phyloP scores from a whole-genome alignment of 1,140 invertebrate species.

The Trichoplusia ni region DNA sequence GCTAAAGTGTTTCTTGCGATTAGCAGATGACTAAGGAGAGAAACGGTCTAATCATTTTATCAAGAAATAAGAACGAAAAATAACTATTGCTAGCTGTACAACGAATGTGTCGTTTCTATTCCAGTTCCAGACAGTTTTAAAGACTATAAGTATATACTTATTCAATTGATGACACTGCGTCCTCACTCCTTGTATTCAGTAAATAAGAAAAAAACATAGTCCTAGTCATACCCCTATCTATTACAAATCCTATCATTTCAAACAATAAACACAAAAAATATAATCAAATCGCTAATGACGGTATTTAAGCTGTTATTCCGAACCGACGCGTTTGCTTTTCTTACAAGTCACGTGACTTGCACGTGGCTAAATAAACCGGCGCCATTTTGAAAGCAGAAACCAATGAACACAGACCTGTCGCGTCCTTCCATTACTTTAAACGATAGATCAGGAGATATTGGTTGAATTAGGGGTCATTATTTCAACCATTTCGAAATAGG shows the following conservation, averaged over 20 bases:
- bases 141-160: too few relatives aligned
- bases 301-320: constrained; percentile 73
- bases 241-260: constrained; percentile 63
- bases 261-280: constrained; percentile 58
- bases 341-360: constrained; percentile 61
- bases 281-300: constrained; percentile 74
- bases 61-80: too few relatives aligned
- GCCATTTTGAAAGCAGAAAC: constrained; percentile 56
- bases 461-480: constrained; percentile 62
- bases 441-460: constrained; percentile 38
- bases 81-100: too few relatives aligned
- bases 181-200: neutral
- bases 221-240: constrained; percentile 60
- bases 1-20: too few relatives aligned
- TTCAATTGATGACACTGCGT: neutral
- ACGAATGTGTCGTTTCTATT: too few relatives aligned
- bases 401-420: constrained; percentile 40
- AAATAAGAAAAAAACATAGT: constrained; percentile 30
- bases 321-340: constrained; percentile 70
- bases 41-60: too few relatives aligned
- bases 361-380: constrained; percentile 52
- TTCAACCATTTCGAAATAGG: constrained; percentile 68
- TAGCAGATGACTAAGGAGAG: too few relatives aligned
- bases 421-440: neutral
- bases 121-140: too few relatives aligned